Conservation (phyloP, 35 echinoderm and acorn worm genomes). For the Stichopus chloronotus region DNA sequence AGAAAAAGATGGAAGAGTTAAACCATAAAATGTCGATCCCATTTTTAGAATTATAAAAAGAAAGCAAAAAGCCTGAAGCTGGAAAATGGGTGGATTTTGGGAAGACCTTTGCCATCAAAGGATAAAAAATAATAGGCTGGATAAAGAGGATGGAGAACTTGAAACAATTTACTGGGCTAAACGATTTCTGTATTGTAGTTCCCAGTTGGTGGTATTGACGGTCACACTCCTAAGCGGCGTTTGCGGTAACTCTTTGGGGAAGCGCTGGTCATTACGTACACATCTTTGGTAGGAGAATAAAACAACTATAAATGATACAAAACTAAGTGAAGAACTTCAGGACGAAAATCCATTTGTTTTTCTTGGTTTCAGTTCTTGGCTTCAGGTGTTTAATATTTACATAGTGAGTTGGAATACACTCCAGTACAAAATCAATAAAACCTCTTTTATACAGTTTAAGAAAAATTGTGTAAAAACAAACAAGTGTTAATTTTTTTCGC, state of each 20-base stretch:
- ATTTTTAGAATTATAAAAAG: neutral
- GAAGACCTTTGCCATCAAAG: conserved; percentile 44
- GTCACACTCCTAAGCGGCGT: neutral
- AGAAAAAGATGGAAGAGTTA: conserved; percentile 16
- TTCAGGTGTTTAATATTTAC: conserved; percentile 16
- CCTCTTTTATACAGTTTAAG: neutral
- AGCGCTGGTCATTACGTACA: neutral
- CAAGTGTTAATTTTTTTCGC: neutral
- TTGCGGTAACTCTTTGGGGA: neutral
- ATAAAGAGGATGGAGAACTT: neutral
- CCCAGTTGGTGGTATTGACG: neutral
- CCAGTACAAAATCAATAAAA: neutral
- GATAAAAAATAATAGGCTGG: neutral
- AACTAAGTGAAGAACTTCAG: neutral
- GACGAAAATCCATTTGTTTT: too few species aligned
- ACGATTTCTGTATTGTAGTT: conserved; percentile 31
- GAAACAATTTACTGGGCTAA: conserved; percentile 49
- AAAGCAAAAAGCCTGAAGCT: conserved; percentile 24
- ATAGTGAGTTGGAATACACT: neutral
- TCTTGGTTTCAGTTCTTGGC: neutral
- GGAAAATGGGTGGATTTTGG: neutral
- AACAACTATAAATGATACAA: neutral
- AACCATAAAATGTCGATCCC: conserved; percentile 39
- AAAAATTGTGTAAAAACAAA: neutral
- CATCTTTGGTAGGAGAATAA: neutral